A percentile compares a stretch with the other conserved stretches of the same genome.
phyloP scores from a whole-genome alignment of 2,888 invertebrate genomes.

The Steinernema carpocapsae region DNA sequence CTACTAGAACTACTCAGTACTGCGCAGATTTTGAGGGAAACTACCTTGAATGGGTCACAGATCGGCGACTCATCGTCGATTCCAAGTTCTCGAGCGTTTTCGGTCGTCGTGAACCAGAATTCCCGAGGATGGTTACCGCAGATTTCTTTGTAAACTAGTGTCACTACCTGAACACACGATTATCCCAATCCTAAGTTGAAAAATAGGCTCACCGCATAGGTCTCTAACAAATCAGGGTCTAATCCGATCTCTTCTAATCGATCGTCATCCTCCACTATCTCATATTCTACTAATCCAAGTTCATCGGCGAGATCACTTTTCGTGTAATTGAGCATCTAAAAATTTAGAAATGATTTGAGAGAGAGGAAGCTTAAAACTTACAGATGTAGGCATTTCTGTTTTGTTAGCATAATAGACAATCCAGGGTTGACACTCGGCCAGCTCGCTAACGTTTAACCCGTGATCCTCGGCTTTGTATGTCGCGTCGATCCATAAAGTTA shows the following conservation, averaged over 20 bases:
- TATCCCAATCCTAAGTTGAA: neutral
- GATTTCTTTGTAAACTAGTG: conserved; percentile 61
- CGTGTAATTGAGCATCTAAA: conserved; percentile 3
- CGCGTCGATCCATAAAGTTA: conserved; percentile 62
- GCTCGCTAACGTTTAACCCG: conserved; percentile 53
- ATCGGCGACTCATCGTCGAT: conserved; percentile 60
- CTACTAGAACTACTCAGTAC: conserved; percentile 41
- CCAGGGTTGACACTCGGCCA: conserved; percentile 62
- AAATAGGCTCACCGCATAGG: conserved; percentile 48
- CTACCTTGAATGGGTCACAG: conserved; percentile 65
- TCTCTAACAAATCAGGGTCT: conserved; percentile 57
- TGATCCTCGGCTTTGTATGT: conserved; percentile 61
- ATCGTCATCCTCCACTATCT: conserved; percentile 53
- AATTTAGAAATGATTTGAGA: neutral
- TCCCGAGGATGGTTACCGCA: conserved; percentile 60
- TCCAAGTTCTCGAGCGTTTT: conserved; percentile 61
- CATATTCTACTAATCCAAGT: conserved; percentile 42
- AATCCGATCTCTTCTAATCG: conserved; percentile 57
- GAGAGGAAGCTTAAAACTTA: neutral
- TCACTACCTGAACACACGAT: conserved; percentile 54
- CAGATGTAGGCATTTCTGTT: conserved; percentile 19
- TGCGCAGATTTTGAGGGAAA: neutral
- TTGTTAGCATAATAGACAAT: conserved; percentile 54
- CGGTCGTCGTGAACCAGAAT: conserved; percentile 60
- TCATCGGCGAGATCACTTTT: conserved; percentile 1